Evolutionary conservation across 2,888 invertebrate species (phyloP).

Genomic region (Stenchaetothrips biformis): DNA sequence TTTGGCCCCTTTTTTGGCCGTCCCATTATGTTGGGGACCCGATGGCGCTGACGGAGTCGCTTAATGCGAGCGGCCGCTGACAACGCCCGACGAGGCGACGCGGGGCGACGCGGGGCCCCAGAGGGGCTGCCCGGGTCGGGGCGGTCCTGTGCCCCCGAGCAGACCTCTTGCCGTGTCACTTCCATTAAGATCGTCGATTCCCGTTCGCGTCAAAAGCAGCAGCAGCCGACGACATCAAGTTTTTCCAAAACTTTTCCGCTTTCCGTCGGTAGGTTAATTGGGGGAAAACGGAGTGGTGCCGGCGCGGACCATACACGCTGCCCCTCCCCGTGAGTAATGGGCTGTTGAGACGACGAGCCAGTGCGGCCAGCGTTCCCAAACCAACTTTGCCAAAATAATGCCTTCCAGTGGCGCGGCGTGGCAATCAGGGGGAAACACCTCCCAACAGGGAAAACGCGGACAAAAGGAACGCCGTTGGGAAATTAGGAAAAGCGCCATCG

Average conservation of each 20-base stretch:
- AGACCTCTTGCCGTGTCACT: neutral
- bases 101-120: neutral
- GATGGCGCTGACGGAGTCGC: neutral
- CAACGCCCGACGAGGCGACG: too few relatives aligned
- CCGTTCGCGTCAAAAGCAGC: neutral
- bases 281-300: neutral
- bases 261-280: neutral
- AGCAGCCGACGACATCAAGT: neutral
- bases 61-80: too few relatives aligned
- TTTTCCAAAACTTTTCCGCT: neutral
- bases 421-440: neutral
- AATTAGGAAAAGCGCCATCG: too few relatives aligned
- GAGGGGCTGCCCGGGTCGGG: neutral
- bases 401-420: neutral
- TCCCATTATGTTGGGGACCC: neutral
- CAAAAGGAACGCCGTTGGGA: too few relatives aligned
- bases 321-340: neutral
- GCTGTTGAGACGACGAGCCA: neutral
- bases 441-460: neutral
- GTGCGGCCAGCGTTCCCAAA: neutral
- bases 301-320: neutral
- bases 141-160: neutral
- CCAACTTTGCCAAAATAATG: neutral
- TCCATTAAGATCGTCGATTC: slow-evolving; percentile 3
- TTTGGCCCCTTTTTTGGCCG: neutral